A percentile compares a stretch with the other conserved stretches of the same genome.
Evolutionary conservation across 2,888 invertebrate species (phyloP).

Genomic region (Phragmatobia fuliginosa): DNA sequence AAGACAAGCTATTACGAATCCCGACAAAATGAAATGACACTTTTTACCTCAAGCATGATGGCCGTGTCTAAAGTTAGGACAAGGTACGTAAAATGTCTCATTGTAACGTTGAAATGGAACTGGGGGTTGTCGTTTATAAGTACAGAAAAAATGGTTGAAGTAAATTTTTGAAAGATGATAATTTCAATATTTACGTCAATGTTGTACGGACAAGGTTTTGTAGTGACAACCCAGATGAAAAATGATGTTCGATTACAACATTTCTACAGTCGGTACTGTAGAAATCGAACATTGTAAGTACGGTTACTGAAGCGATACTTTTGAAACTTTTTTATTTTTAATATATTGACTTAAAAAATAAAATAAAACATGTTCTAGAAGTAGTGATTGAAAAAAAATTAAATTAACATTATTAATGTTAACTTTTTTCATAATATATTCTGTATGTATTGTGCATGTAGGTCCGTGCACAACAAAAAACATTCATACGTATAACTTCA

Average conservation of each 20-base stretch:
- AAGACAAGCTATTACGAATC: constrained; percentile 49
- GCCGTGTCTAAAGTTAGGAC: constrained; percentile 8
- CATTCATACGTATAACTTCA: no score
- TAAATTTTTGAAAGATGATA: not conserved
- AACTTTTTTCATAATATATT: no score
- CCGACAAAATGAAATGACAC: constrained; percentile 55
- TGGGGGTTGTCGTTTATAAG: not conserved
- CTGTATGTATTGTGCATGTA: no score
- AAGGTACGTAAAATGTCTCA: constrained; percentile 15
- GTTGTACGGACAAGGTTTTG: not conserved
- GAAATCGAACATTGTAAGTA: no score
- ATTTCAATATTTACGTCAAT: not conserved
- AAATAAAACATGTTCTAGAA: no score
- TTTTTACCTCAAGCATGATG: constrained; percentile 21
- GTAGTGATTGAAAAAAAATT: no score
- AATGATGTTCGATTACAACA: not conserved
- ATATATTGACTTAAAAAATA: no score
- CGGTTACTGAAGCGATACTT: no score
- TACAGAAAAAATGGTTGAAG: not conserved
- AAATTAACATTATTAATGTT: no score
- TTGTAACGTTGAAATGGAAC: constrained; percentile 11
- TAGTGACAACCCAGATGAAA: not conserved
- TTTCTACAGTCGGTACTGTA: no score
- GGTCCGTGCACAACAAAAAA: no score
- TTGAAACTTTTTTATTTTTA: no score